phyloP scores from a whole-genome alignment of 2,888 invertebrate species.

The Idaea biselata region DNA sequence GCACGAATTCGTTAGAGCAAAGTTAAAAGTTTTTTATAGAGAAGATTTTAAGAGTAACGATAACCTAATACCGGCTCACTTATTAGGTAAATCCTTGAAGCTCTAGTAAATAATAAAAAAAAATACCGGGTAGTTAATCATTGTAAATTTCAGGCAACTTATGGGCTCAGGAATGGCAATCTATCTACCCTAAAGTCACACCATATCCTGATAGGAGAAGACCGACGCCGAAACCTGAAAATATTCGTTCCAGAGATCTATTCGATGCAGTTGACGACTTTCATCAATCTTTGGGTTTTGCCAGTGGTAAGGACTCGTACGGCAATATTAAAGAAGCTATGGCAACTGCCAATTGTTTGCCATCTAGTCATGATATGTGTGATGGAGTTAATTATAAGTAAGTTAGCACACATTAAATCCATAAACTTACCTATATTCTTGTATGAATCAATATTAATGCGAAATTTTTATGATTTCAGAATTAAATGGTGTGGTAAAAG shows the following conservation, averaged over 20 bases:
- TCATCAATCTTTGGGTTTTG: slow-evolving; percentile 81
- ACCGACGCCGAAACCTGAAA: slow-evolving; percentile 69
- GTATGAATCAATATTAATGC: not conserved
- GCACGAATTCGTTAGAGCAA: slow-evolving; percentile 82
- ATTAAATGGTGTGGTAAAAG: slow-evolving; percentile 74
- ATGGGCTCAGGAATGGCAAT: slow-evolving; percentile 84
- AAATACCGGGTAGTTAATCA: slow-evolving; percentile 8
- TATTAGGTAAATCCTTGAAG: slow-evolving; percentile 77
- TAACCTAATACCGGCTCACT: slow-evolving; percentile 84
- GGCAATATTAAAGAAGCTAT: slow-evolving; percentile 81
- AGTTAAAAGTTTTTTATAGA: slow-evolving; percentile 75
- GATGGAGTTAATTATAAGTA: slow-evolving; percentile 84
- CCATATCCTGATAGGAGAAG: slow-evolving; percentile 75
- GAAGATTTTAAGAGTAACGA: slow-evolving; percentile 62
- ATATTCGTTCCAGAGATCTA: slow-evolving; percentile 65
- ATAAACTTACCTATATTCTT: not conserved
- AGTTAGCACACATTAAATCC: slow-evolving; percentile 17
- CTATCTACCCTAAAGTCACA: slow-evolving; percentile 70
- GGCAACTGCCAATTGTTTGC: slow-evolving; percentile 82
- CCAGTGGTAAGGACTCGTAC: slow-evolving; percentile 81
- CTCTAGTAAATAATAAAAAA: slow-evolving; percentile 11
- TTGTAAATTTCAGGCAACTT: slow-evolving; percentile 77
- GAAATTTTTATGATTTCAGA: slow-evolving; percentile 36
- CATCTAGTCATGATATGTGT: slow-evolving; percentile 86
- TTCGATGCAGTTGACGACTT: slow-evolving; percentile 83